Evolutionary conservation across 1,140 invertebrate genomes (phyloP), one percentile per base, ranked within the genome.

Genomic region (Homalodisca vitripennis): DNA sequence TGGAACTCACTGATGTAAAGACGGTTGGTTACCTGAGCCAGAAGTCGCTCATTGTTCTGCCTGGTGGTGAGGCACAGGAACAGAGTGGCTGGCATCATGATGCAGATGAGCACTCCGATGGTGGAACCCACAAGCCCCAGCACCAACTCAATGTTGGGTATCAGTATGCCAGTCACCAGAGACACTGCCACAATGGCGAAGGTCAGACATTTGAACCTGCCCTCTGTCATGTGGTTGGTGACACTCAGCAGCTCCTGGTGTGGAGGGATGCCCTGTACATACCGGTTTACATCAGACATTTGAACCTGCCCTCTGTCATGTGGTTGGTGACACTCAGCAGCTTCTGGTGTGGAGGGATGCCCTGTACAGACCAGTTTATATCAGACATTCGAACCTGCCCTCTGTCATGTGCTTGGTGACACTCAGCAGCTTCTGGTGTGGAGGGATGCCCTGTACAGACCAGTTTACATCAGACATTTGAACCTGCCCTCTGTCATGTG

Each of bases 91-190:
- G 97, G 97, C 77, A 97, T 92, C 74, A 98, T 91, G 17, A 97
- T 86, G 75, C 95, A 97, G 71, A 98, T 92, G 67, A 95, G 86
- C n/a, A 95, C 92, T 2, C 97, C 97, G 73, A 97, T 95, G 13
- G 96, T 97, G 14, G 96, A 95, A 14, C 97, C 96, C 64, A 95
- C 89, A 31, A 98, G 79, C 2, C 94, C 95, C 29, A 98, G 84
- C 57, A 98, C 92, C 74, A 98, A 86, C 82, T 98, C 96, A 70
- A 98, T 95, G 75, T 91, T 92, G 22, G 93, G 93, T 73, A 94
- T 86, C 47, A 93, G 76, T 48, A 95, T 83, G 1, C 91, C 92
- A 66, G 90, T 85, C 27, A 88, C 79, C 24, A 96, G 82, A 2
- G 94, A 89, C n/a, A 87, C 82, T 1, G 81, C 73, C 0, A 97